Base-by-base conservation (phyloP, 2,888 invertebrate genomes). In the Elgonia sp. region DNA sequence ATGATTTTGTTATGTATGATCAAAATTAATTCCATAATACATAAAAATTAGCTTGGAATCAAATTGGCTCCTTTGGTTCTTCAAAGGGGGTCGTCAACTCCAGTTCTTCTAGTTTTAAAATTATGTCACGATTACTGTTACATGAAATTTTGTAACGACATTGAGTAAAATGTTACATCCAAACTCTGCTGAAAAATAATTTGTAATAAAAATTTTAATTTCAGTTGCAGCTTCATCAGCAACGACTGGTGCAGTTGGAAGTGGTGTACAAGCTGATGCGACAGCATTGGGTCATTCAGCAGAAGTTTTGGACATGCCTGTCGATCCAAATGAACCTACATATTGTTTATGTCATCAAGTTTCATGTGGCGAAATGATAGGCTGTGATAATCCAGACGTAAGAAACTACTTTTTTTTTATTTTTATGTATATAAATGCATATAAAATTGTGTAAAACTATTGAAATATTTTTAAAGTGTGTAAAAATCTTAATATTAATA, bases 301-400 rank as follows among this genome's bases (percentile, higher is more conserved):
- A 90, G 99, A 98, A 94, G 98, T 98, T 14, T 95, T 98, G 53
- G 98, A 98, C 91, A 98, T 98, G 98, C 98, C 98, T 0, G 98
- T 98, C 0, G 98, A 99, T 95, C 99, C 99, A 0, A 99, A 99
- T 93, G 99, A 99, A 94, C 99, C 99, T 0, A 99, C 99, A 0
- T 99, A 99, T 94, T 99, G 99, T 94, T 95, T 99, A 55, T 99
- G 99, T 93, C 99, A 99, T 95, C 99, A 99, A 96, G 98, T 98
- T 72, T 98, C 98, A 5, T 99, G 98, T 92, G 99, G 99, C 81
- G 98, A 99, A 95, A 99, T 99, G 99, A 98, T 99, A 93, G 98
- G 98, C 89, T 99, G 99, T 96, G 99, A 99, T 95, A 99, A 99
- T 95, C 97, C 97, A 72, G 98, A 98, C 95, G 97, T 96, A 95